Conservation (phyloP, 2,797 vertebrate species). For the Avahi laniger region DNA sequence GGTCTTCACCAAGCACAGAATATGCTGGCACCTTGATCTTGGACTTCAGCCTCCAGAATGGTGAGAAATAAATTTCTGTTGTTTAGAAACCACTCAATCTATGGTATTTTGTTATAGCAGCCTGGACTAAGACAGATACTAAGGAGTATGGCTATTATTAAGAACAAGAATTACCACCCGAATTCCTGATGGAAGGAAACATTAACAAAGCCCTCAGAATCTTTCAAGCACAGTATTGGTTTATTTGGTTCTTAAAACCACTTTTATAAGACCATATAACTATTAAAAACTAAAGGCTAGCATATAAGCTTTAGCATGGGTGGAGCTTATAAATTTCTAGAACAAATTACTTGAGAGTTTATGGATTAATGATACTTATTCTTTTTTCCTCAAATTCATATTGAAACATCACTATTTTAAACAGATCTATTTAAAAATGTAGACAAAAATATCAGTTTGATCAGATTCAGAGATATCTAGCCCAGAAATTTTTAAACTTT, state of each 20-base stretch:
- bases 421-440: background rate
- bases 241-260: slow-evolving; percentile 69
- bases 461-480: background rate
- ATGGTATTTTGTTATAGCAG: background rate
- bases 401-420: slow-evolving; percentile 64
- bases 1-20: background rate
- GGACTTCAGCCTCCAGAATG: background rate
- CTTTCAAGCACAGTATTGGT: slow-evolving; percentile 53
- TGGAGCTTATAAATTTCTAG: slow-evolving; percentile 16
- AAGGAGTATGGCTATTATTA: background rate
- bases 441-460: background rate
- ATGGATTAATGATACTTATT: slow-evolving; percentile 67
- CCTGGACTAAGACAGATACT: background rate
- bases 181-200: background rate
- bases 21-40: background rate
- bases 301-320: slow-evolving; percentile 29
- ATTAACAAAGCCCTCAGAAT: slow-evolving; percentile 54
- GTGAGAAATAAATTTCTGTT: background rate
- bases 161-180: background rate
- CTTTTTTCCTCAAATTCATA: slow-evolving; percentile 53
- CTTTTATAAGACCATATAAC: slow-evolving; percentile 65
- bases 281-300: slow-evolving; percentile 74
- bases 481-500: background rate
- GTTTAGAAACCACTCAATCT: background rate
- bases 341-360: slow-evolving; percentile 58